phyloP scores from a whole-genome alignment of 2,797 vertebrate species.

The Eulemur coronatus region DNA sequence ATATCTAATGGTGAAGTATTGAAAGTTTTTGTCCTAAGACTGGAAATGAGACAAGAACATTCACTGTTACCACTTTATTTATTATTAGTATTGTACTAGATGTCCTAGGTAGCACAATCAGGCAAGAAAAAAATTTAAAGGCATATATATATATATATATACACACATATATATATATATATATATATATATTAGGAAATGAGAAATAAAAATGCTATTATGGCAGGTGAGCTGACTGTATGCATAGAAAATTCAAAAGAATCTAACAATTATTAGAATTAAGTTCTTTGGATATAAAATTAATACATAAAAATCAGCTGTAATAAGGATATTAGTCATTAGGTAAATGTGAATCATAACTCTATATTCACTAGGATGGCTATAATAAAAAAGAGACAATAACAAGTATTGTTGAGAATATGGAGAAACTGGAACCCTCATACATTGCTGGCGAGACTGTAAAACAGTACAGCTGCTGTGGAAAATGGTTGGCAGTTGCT shows the following conservation, averaged over 20 bases:
- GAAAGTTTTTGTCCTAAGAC: not conserved
- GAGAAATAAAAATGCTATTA: not conserved
- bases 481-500: not conserved
- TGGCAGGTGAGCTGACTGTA: not conserved
- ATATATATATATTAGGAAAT: not conserved
- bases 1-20: not conserved
- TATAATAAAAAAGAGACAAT: not conserved
- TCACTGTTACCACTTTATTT: not conserved
- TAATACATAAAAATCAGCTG: not conserved
- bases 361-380: not conserved
- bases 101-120: not conserved
- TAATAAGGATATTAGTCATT: not conserved
- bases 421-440: not conserved
- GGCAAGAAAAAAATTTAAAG: not conserved
- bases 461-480: not conserved
- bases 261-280: not conserved
- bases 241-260: not conserved
- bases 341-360: not conserved
- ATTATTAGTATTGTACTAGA: not conserved
- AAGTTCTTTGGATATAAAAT: not conserved
- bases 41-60: not conserved
- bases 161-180: too few relatives aligned
- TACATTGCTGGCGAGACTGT: not conserved
- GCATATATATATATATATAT: too few relatives aligned
- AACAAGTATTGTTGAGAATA: not conserved